Conservation (phyloP, 2,113 vertebrate species). For the Thamnophis sirtalis region DNA sequence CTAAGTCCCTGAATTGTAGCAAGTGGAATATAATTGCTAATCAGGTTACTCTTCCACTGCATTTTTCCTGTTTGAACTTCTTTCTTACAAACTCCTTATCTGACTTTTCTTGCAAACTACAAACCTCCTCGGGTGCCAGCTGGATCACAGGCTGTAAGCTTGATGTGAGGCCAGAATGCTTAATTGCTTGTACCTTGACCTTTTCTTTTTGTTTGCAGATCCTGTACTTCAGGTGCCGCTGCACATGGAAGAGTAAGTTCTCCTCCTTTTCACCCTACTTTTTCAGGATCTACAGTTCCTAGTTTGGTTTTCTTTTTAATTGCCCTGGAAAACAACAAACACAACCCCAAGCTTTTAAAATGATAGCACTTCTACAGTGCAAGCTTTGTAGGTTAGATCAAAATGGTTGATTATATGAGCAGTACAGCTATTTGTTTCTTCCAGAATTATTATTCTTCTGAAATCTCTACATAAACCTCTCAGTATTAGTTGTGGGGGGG, state of each 20-base stretch:
- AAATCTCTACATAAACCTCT: neutral
- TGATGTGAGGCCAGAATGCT: neutral
- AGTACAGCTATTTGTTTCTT: neutral
- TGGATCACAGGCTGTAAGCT: neutral
- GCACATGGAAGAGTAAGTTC: conserved; percentile 93
- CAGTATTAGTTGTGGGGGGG: too few species aligned
- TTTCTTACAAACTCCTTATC: neutral
- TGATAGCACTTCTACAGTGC: neutral
- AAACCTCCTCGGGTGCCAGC: neutral
- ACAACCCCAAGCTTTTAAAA: neutral
- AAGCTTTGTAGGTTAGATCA: neutral
- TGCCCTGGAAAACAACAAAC: neutral
- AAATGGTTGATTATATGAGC: neutral
- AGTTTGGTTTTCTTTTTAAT: fast-evolving
- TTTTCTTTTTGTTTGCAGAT: conserved; percentile 76
- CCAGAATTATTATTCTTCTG: neutral
- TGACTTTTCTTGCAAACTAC: neutral
- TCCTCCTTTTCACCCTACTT: conserved; percentile 12
- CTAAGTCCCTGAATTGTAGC: neutral
- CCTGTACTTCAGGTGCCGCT: conserved; percentile 96
- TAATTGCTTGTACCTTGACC: neutral
- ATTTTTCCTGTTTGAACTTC: neutral
- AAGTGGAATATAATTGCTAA: neutral
- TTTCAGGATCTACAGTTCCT: neutral
- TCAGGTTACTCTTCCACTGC: neutral